A percentile compares a stretch with the other conserved stretches of the same genome.
Conservation (phyloP, 2,113 vertebrate species). For the Glareola pratincola region DNA sequence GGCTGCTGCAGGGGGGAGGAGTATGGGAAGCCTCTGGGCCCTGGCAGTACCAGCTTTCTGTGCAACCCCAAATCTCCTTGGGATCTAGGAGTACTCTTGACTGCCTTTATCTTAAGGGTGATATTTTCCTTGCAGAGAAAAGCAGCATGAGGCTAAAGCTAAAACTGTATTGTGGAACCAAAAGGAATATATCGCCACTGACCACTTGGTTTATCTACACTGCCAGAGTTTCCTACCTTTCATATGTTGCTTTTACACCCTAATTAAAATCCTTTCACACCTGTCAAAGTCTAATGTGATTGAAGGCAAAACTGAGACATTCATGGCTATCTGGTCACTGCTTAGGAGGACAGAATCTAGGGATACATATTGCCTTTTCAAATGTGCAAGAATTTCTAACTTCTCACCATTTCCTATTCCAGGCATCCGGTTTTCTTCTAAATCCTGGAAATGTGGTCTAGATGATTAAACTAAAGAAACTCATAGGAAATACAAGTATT, state of each 20-base stretch:
- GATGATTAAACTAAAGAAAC: neutral
- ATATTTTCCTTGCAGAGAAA: neutral
- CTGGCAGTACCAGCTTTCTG: neutral
- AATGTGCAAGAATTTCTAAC: neutral
- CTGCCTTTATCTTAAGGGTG: neutral
- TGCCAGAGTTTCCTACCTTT: neutral
- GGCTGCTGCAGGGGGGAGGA: neutral
- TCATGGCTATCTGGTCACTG: neutral
- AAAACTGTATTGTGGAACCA: neutral
- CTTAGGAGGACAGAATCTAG: neutral
- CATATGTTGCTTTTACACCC: neutral
- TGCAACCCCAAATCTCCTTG: neutral
- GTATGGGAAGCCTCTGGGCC: neutral
- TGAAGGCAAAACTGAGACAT: neutral
- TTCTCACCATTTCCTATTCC: neutral
- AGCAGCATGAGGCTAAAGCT: neutral
- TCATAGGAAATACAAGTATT: neutral
- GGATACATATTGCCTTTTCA: neutral
- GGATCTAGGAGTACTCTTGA: too few relatives aligned
- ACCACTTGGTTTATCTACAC: neutral
- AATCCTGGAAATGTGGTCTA: neutral
- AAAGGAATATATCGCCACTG: neutral
- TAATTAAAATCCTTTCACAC: neutral
- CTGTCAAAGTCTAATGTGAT: neutral
- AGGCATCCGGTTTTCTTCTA: neutral